Base-by-base conservation (phyloP, 2,113 vertebrate genomes). In the Vireo altiloquus region DNA sequence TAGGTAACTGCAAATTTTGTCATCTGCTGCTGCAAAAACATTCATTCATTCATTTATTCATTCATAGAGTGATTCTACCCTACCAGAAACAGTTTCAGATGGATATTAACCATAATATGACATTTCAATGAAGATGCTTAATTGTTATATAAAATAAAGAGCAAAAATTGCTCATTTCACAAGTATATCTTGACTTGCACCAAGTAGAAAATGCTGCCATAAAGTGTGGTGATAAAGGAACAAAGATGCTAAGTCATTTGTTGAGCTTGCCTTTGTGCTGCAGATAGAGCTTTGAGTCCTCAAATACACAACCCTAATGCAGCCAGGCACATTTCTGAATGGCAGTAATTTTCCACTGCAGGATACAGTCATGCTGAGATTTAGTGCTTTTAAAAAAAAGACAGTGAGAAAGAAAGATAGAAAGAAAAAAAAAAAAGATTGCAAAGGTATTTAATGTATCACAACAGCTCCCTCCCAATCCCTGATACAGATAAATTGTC, bases 371-470 rank as follows among this genome's bases (percentile, higher is more conserved):
- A 86, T 61, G 81, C 94, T 89, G 94, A 96, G 93, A 94, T 89
- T 79, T 90, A 93, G 80, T 88, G 71, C 83, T 89, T 77, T 52
- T 44, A 59, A 64, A 39, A 39, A 75, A 33, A 49, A 72, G 70
- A 56, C 9, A 57, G 24, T n/a, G 21, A 76, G 31, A 61, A 6
- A 46, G 6, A 60, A 2, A 60, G 22, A 69, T 2, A 52, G 18
- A 42, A 15, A 47, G 7, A 30, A n/a, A 64, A n/a, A 54, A 54
- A 50, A 35, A 64, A n/a, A 82, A 27, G 7, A 95, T 91, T 89
- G 84, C 89, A 95, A 94, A 94, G 94, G 93, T 96, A 96, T 96
- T 96, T 94, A 97, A 97, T 95, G 69, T 75, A 92, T 94, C 91
- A 94, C 96, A 97, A 92, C 94, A 80, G 44, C 54, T 59, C 1